Evolutionary conservation across 2,113 vertebrate genomes (phyloP), one percentile per base, ranked within the genome.

Genomic region (Aythya baeri): DNA sequence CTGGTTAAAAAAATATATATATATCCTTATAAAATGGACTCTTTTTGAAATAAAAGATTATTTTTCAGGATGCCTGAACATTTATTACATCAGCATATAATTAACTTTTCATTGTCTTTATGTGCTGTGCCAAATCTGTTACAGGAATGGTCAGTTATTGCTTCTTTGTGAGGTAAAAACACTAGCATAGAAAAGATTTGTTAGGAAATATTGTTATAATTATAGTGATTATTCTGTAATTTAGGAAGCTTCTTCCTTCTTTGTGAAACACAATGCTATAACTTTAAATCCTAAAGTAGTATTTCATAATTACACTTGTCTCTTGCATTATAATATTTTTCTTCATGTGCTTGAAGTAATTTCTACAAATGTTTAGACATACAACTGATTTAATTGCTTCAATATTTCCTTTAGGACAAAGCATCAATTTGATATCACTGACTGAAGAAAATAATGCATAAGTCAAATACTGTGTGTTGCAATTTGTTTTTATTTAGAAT

Each of bases 31-130:
- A 74, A 93, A 94, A 83, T 63, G 77, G 20, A 86, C 8, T 41
- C 26, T 9, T 87, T 93, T 77, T 94, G 83, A 96, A 88, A 83
- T 43, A 17, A 95, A 94, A 83, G 85, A 75, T 50, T 93, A 83
- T 85, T 96, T 95, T 90, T 92, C 83, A 92, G 88, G 88, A 81
- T 93, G 84, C 52, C 70, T 92, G 82, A 95, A 94, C 87, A 85
- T 93, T 96, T 76, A 89, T 94, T 93, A 89, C 83, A 87, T 67
- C 73, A 83, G 54, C 72, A 76, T 94, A 86, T 89, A 85, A 96
- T 96, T 93, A 94, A 88, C 36, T 97, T 96, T 89, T 94, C 78
- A 73, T 91, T 93, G 80, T 93, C 46, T 95, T 83, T 68, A 26
- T 32, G 1, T 91, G 59, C 75, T 90, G 25, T 87, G 86, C 82